Evolutionary conservation across 2,888 invertebrate genomes (phyloP), one percentile per base, ranked within the genome.

Genomic region (Heteromyza rotundicornis): DNA sequence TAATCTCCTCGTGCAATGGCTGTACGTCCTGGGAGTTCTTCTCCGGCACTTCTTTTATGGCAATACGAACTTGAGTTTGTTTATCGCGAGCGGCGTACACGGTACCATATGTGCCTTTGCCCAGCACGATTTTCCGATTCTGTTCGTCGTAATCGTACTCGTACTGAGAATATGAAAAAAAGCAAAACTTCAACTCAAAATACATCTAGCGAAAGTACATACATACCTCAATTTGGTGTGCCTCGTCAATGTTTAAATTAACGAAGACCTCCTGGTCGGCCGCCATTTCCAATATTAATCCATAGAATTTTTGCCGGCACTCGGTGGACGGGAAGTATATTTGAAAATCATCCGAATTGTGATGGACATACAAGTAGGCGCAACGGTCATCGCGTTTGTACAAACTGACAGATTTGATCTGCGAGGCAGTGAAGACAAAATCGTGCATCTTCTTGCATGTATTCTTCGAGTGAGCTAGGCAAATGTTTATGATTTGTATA

Each of bases 261-360:
- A 94, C 83, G 82, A 84, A 94, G 87, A 49, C 91, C 88, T 75
- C 94, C 80, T 94, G 93, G 80, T 95, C 93, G 1, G 91, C 92
- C 0, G 96, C 95, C 84, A 98, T 88, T 80, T 95, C 92, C 20
- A 93, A 86, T 58, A 98, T 88, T 50, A 94, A 85, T 71, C 94
- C 91, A 81, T 94, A 93, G 74, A 97, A 91, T 64, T 90, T 87
- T 78, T 94, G 90, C 63, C 94, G 87, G 80, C 93, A 94, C 50
- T 89, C 87, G 67, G 91, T 89, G 1, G 98, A 97, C 1, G 99
- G 96, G 73, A 99, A 92, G 83, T 92, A 97, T 84, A 99, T 95
- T 88, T 98, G 98, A 85, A 99, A 99, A 84, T 98, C 98, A 78
- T 98, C 97, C 0, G 97, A 97, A 82, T 98, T 98, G 82, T 97